phyloP scores from a whole-genome alignment of 92 coral and sea anemone genomes.

The Parazoanthus atlanticus region DNA sequence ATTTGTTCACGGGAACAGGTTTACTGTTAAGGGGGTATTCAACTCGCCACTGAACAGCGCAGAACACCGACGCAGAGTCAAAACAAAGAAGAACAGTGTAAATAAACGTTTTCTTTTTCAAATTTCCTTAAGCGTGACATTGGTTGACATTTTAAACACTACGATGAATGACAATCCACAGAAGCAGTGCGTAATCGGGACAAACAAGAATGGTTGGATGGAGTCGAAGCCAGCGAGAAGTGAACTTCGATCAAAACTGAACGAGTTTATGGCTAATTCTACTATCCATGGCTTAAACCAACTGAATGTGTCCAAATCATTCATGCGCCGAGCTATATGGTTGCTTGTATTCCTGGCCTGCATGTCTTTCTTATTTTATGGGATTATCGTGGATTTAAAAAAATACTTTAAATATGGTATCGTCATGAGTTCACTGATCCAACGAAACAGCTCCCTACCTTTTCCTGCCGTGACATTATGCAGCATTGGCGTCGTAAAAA shows the following conservation, averaged over 20 bases:
- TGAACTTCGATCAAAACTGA: background rate
- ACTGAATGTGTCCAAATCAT: background rate
- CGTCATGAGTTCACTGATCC: background rate
- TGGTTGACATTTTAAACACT: background rate
- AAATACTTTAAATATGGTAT: background rate
- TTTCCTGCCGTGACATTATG: conserved; percentile 12
- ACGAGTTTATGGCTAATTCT: background rate
- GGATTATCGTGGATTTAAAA: background rate
- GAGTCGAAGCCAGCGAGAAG: background rate
- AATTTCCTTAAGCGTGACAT: background rate
- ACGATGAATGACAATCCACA: background rate
- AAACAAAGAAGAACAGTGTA: too few species aligned
- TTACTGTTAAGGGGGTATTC: too few species aligned
- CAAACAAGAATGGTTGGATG: background rate
- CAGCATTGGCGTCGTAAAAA: background rate
- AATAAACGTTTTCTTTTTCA: too few species aligned
- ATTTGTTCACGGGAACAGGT: too few species aligned
- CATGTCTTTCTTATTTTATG: background rate
- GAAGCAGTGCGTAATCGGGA: background rate
- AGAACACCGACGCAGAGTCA: too few species aligned
- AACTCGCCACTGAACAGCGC: background rate
- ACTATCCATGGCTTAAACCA: conserved; percentile 11
- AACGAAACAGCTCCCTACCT: background rate
- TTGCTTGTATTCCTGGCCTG: background rate
- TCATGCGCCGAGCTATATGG: background rate